Base-by-base conservation (phyloP, 2,113 vertebrate species). In the Toxostoma redivivum region DNA sequence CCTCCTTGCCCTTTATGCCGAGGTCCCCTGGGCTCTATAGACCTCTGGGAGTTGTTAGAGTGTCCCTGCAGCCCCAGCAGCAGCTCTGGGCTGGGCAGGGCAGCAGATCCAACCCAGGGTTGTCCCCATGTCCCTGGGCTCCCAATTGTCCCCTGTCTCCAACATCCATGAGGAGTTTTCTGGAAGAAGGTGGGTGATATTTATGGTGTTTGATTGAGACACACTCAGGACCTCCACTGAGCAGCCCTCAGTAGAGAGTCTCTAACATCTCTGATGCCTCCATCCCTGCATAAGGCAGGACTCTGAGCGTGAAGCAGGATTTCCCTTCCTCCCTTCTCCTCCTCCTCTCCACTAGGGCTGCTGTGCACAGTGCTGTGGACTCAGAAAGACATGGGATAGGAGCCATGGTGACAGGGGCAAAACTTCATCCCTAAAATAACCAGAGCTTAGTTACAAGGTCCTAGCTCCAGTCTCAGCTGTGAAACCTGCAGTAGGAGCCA, bases 171-270 rank as follows among this genome's bases (percentile, higher is more conserved):
- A 10, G 10, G 20, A n/a, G 23, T 53, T 45, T 61, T 38, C n/a
- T 2, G 1, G 28, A 28, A 20, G 54, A 45, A 60, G 15, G 1
- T 45, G 22, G 9, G 8, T 42, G 18, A 9, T 17, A 3, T 78
- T 69, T 69, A 5, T 11, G 22, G 37, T 8, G 19, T 13, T 45
- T 45, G 31, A 22, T 8, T 45, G 25, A 17, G 11, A 23, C 6
- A 58, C 5, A 3, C 12, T 51, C 33, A 17, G 37, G 17, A 28
- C 20, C 8, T 31, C 18, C 42, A 7, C 25, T 8, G 31, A 47
- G 42, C 14, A 78, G 31, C 21, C 30, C 44, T 35, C 0, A 0
- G 12, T 7, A 78, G n/a, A 44, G 21, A 21, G 1, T 53, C 10
- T 78, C 24, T 42, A 81, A 18, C 14, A 16, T 0, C 0, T 19